Percentiles rank a stretch among this genome's conserved stretches.
phyloP scores from a whole-genome alignment of 1,140 invertebrate species.

The Procambarus clarkii region DNA sequence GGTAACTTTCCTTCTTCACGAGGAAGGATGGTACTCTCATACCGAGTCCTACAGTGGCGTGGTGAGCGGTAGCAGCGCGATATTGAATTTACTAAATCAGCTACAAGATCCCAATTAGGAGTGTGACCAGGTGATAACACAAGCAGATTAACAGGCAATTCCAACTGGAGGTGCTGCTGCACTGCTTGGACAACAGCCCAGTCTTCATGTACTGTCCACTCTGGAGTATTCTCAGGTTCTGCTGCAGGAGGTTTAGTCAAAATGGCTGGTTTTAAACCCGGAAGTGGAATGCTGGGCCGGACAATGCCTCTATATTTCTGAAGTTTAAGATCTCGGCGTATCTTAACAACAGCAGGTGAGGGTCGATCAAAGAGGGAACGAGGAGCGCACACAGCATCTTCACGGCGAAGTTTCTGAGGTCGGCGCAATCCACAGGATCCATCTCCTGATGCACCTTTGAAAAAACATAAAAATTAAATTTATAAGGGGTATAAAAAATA shows the following conservation, averaged over 20 bases:
- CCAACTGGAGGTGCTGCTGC: constrained; percentile 86
- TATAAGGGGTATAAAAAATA: too few relatives aligned
- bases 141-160: constrained; percentile 86
- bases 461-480: background rate
- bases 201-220: constrained; percentile 94
- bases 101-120: constrained; percentile 95
- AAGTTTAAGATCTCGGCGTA: constrained; percentile 85
- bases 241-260: constrained; percentile 75
- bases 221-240: constrained; percentile 81
- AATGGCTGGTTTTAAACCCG: constrained; percentile 77
- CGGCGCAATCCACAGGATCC: constrained; percentile 70
- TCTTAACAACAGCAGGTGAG: constrained; percentile 84
- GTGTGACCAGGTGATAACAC: constrained; percentile 88
- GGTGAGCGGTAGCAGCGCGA: constrained; percentile 89
- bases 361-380: constrained; percentile 92
- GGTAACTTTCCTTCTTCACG: constrained; percentile 90
- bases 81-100: constrained; percentile 91
- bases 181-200: constrained; percentile 85
- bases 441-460: constrained; percentile 45
- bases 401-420: constrained; percentile 80
- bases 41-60: constrained; percentile 89
- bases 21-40: constrained; percentile 85
- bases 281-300: constrained; percentile 73
- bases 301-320: constrained; percentile 80
- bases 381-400: constrained; percentile 87